Percentiles rank a stretch among this genome's conserved stretches.
Conservation (phyloP, 1,140 invertebrate species). For the Drosophila novamexicana region DNA sequence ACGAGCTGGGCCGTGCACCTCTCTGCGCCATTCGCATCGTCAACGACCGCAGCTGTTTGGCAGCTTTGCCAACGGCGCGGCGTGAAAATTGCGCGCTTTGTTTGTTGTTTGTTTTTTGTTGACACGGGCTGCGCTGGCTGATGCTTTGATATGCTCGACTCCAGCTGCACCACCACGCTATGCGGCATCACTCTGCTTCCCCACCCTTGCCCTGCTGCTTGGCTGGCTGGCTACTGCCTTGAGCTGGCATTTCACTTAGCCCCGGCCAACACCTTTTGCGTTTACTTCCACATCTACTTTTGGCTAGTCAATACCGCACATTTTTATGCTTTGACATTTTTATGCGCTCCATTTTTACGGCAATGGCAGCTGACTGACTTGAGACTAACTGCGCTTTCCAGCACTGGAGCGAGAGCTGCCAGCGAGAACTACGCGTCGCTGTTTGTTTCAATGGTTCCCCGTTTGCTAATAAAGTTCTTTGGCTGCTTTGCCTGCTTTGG, state of each 20-base stretch:
- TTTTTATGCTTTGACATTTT: conserved; percentile 80
- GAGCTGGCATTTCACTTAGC: conserved; percentile 64
- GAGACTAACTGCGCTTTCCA: conserved; percentile 57
- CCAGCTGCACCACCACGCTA: conserved; percentile 5
- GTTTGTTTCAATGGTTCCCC: conserved; percentile 51
- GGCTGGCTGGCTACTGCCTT: conserved; percentile 16
- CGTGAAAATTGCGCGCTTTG: conserved; percentile 69
- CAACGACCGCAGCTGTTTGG: conserved; percentile 64
- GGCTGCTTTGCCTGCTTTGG: conserved; percentile 35
- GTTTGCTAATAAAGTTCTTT: conserved; percentile 77
- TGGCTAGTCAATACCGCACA: conserved; percentile 51
- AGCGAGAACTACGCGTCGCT: conserved; percentile 4
- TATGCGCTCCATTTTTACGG: conserved; percentile 71
- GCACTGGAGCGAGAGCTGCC: not conserved
- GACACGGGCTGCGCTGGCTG: conserved; percentile 46
- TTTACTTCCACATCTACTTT: conserved; percentile 30
- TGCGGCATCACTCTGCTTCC: not conserved
- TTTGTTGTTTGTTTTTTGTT: conserved; percentile 72
- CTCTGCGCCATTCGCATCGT: conserved; percentile 28
- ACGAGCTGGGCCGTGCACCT: not conserved
- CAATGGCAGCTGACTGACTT: conserved; percentile 74
- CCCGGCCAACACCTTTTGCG: conserved; percentile 59
- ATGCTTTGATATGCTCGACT: conserved; percentile 20
- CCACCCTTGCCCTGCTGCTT: not conserved
- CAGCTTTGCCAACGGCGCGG: conserved; percentile 51